Percentiles rank a stretch among this genome's conserved stretches.
These are phyloP conservation scores for Diplolepis rosae DNA, from an alignment of 2,888 invertebrate species.

Conservation along the genomic window DNA sequence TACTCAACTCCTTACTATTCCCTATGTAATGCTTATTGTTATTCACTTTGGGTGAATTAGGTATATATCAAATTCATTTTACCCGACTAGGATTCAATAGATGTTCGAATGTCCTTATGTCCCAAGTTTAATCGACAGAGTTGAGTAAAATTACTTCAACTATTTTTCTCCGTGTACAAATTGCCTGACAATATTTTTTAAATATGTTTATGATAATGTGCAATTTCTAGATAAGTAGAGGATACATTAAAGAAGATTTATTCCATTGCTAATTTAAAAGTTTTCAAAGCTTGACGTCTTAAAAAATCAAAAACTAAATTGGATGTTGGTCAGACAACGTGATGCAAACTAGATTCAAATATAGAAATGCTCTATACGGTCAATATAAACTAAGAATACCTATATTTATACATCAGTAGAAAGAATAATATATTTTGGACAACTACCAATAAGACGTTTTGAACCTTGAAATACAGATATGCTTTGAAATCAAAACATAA, in stretches of 20 bases:
- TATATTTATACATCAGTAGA: neutral
- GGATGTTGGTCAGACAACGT: neutral
- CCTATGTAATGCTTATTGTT: no score
- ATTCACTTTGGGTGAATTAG: no score
- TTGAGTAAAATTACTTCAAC: no score
- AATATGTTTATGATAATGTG: constrained; percentile 3
- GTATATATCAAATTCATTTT: no score
- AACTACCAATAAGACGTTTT: neutral
- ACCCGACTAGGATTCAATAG: no score
- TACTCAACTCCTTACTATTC: no score
- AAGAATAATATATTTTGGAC: constrained; percentile 9
- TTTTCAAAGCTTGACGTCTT: neutral
- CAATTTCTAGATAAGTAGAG: neutral
- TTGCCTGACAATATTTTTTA: neutral
- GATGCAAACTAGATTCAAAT: neutral
- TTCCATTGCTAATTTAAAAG: neutral
- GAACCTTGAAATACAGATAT: constrained; percentile 16
- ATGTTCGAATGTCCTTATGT: no score
- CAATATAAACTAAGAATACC: neutral
- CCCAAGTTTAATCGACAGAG: no score
- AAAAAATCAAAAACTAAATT: neutral
- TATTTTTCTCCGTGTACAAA: no score
- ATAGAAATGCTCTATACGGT: neutral
- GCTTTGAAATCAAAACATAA: neutral
- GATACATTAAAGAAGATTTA: constrained; percentile 11